Percentiles rank a stretch among this genome's conserved stretches.
Conservation (phyloP, 1,140 invertebrate genomes). For the Drosophila albomicans region DNA sequence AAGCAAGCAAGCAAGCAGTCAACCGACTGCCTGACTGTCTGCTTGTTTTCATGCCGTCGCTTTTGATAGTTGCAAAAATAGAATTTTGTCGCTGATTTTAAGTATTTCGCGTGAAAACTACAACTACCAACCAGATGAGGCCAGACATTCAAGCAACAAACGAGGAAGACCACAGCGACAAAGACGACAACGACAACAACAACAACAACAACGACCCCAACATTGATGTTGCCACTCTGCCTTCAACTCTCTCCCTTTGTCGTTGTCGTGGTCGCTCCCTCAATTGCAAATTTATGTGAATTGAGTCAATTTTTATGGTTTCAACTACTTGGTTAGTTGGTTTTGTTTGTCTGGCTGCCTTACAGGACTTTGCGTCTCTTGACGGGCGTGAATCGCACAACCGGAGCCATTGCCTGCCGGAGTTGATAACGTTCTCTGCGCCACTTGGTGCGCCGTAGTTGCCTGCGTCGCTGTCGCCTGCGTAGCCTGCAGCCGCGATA, state of each 20-base stretch:
- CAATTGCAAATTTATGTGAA: conserved; percentile 81
- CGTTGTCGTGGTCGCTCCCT: conserved; percentile 25
- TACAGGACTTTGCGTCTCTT: conserved; percentile 74
- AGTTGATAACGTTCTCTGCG: conserved; percentile 53
- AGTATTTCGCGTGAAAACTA: conserved; percentile 83
- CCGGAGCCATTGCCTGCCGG: conserved; percentile 61
- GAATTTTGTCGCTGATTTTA: conserved; percentile 82
- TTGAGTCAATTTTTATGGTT: conserved; percentile 81
- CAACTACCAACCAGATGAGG: conserved; percentile 62
- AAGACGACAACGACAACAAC: conserved; percentile 14
- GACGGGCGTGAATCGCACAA: conserved; percentile 69
- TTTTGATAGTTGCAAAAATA: conserved; percentile 78
- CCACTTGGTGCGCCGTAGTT: conserved; percentile 5
- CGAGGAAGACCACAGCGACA: conserved; percentile 39
- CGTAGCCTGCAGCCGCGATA: not conserved
- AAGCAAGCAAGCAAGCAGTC: not conserved
- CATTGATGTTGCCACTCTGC: not conserved
- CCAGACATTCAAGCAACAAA: conserved; percentile 45
- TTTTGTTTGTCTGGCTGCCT: conserved; percentile 59
- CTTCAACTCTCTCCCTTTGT: too few species aligned
- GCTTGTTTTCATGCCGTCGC: conserved; percentile 54
- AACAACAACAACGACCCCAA: conserved; percentile 22
- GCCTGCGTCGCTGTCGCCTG: conserved; percentile 4
- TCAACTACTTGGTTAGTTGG: conserved; percentile 46
- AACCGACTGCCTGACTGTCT: conserved; percentile 48